Evolutionary conservation across 2,113 vertebrate species (phyloP), one percentile per base, ranked within the genome.

Genomic region (Phyllostomus hastatus): DNA sequence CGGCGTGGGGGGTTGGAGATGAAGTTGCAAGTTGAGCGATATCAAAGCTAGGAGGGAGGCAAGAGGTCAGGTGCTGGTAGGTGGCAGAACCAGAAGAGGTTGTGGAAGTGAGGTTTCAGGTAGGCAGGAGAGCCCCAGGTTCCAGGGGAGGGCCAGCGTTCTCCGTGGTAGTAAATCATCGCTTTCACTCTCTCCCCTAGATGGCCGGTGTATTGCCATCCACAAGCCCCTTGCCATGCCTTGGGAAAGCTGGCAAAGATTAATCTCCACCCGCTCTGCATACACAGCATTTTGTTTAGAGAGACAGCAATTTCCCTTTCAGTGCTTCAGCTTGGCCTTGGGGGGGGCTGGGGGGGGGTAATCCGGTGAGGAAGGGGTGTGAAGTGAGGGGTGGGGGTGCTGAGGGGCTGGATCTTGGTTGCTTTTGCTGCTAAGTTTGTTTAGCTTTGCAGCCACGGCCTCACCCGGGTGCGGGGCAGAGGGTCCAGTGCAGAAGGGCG

Each of bases 241-340:
- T 95, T 89, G 89, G 96, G 92, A 96, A 96, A 94, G 95, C 95
- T 97, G 95, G 95, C 94, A 96, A 96, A 95, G 97, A 97, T 97
- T 95, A 95, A 97, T 97, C 94, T 98, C 97, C 94, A 96, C 88
- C 97, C 95, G 70, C 97, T 96, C 96, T 97, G 98, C 93, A 94
- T 88, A 97, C 97, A 97, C 98, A 97, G 93, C 96, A 17, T 96
- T 98, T 98, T 95, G 24, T 97, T 97, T 52, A 41, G 82, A 96
- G 84, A 91, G 78, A 96, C 24, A 95, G 61, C 97, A 73, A 57
- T 96, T 95, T 96, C 97, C 96, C 97, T 97, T 98, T 98, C 98
- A 98, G 97, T 95, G 97, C 98, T 97, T 95, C 94, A 90, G 96
- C 96, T 97, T 96, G 96, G 70, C 76, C 87, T 90, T 81, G 76